Percentiles rank a stretch among this genome's conserved stretches.
Conservation (phyloP, 2,888 invertebrate species). For the Aleiodes testaceus region DNA sequence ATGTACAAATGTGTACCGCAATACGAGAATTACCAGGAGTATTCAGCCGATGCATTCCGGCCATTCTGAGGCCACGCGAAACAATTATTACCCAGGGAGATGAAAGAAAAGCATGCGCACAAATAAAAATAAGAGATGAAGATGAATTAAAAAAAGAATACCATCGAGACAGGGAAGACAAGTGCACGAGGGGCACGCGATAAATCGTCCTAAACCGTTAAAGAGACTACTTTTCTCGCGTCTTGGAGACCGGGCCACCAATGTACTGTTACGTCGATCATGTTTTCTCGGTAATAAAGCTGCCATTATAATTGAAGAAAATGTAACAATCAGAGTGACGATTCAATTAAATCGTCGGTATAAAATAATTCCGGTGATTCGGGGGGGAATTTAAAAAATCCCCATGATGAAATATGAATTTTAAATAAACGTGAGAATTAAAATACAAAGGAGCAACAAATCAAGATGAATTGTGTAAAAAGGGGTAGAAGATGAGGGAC, state of each 20-base stretch:
- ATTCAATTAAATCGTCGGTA: constrained; percentile 3
- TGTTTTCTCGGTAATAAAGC: constrained; percentile 39
- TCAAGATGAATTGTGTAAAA: neutral
- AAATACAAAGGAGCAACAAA: neutral
- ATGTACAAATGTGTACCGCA: neutral
- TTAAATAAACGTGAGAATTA: constrained; percentile 3
- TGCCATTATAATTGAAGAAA: constrained; percentile 21
- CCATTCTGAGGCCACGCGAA: constrained; percentile 34
- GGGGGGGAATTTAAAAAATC: no score
- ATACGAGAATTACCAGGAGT: neutral
- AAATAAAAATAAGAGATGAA: constrained; percentile 2
- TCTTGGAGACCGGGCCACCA: constrained; percentile 27
- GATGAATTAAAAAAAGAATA: constrained; percentile 23
- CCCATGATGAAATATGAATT: neutral
- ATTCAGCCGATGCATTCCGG: constrained; percentile 18
- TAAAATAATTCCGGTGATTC: no score
- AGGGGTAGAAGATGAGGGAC: constrained; percentile 8
- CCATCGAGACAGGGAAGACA: constrained; percentile 24
- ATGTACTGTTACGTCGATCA: constrained; percentile 40
- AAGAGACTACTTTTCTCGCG: constrained; percentile 42
- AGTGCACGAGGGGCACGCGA: constrained; percentile 40
- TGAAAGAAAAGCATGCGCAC: no score
- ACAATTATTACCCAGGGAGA: constrained; percentile 33
- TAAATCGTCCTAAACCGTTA: constrained; percentile 50
- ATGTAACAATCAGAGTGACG: constrained; percentile 25